Conservation (phyloP, 2,888 invertebrate genomes). For the Phortica okadai region DNA sequence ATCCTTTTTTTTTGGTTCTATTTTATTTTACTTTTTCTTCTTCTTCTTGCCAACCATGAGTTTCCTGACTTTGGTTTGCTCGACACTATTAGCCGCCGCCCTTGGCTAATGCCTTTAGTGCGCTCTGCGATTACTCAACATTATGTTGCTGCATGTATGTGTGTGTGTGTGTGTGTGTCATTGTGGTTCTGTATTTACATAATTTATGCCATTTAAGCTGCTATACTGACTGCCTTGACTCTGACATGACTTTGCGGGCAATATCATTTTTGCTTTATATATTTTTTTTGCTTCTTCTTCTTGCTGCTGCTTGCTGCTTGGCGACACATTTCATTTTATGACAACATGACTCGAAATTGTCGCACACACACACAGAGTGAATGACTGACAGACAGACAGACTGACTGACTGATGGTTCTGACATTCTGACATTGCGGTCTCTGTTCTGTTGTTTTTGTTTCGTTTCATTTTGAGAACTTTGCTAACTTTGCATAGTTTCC, state of each 20-base stretch:
- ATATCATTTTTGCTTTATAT: constrained; percentile 51
- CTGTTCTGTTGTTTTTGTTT: neutral
- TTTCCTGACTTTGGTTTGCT: neutral
- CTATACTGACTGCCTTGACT: constrained; percentile 35
- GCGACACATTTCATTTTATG: constrained; percentile 63
- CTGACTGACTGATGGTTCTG: constrained; percentile 44
- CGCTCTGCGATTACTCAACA: neutral
- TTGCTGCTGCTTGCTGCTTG: neutral
- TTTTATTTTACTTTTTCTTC: constrained; percentile 5
- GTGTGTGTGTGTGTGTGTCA: constrained; percentile 46
- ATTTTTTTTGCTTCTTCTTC: neutral
- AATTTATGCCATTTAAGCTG: constrained; percentile 63
- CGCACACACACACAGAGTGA: constrained; percentile 39
- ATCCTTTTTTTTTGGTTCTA: constrained; percentile 18
- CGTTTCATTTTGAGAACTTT: neutral
- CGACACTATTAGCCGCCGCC: constrained; percentile 50
- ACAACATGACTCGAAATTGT: constrained; percentile 52
- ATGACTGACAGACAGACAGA: constrained; percentile 44
- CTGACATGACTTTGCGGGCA: constrained; percentile 46
- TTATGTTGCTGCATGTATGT: constrained; percentile 34
- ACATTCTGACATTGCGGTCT: constrained; percentile 22
- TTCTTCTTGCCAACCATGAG: neutral
- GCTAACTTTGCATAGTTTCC: neutral
- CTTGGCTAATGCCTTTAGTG: constrained; percentile 7
- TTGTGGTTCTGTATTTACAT: constrained; percentile 64